Percentiles rank a stretch among this genome's conserved stretches.
phyloP scores from a whole-genome alignment of 2,888 invertebrate species.

The Brachycybe producta region DNA sequence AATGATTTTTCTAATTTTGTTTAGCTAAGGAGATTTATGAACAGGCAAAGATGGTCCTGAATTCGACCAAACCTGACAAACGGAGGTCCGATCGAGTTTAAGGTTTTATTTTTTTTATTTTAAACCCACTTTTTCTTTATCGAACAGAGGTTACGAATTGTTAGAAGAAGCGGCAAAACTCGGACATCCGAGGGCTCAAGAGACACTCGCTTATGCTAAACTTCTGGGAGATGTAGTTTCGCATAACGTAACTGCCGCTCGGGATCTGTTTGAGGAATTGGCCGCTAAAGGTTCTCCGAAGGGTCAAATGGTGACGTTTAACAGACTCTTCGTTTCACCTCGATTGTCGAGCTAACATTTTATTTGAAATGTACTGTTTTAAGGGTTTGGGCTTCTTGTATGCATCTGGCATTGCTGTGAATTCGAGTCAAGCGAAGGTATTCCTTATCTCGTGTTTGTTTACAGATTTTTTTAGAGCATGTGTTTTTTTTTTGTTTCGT shows the following conservation, averaged over 20 bases:
- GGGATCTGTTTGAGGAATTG: constrained; percentile 58
- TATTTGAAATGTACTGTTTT: neutral
- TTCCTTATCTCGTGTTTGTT: constrained; percentile 1
- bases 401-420: constrained; percentile 71
- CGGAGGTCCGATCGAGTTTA: constrained; percentile 18
- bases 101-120: neutral
- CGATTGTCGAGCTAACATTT: no score
- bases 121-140: neutral
- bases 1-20: constrained; percentile 24
- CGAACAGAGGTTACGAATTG: constrained; percentile 49
- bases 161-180: constrained; percentile 64
- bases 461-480: neutral
- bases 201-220: constrained; percentile 75
- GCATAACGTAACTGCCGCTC: constrained; percentile 62
- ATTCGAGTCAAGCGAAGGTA: constrained; percentile 69
- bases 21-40: constrained; percentile 62
- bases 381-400: constrained; percentile 76
- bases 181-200: constrained; percentile 67
- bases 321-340: no score
- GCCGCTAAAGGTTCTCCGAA: constrained; percentile 65
- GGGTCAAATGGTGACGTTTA: constrained; percentile 81
- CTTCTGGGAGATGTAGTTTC: constrained; percentile 68
- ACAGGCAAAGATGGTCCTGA: constrained; percentile 52
- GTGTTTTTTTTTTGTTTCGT: neutral
- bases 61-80: constrained; percentile 29